Base-by-base conservation (phyloP, 1,140 invertebrate genomes). In the Drosophila bifasciata region DNA sequence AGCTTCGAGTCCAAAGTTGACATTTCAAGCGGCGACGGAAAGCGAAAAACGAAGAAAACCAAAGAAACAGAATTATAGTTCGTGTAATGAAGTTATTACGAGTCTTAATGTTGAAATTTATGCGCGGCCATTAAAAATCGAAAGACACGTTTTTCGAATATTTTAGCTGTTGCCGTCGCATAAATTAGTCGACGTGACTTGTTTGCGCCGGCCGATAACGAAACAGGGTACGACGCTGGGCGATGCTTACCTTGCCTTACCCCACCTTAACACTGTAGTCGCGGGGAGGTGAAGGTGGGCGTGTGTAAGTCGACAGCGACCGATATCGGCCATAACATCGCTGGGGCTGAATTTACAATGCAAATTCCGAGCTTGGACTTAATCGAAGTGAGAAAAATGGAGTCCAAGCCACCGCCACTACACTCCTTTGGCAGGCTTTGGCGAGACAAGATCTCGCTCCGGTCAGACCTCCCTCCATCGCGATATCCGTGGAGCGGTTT, bases 151-250 rank as follows among this genome's bases (percentile, higher is more conserved):
- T 86, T 88, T 78, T 83, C 52, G 83, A 86, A 86, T 86, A 86
- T 88, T 88, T 86, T 83, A 81, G 62, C 69, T 50, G 80, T 77
- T 61, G 77, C 73, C 64, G 81, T 81, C 81, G 83, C 70, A 88
- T 86, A 86, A 86, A 86, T 86, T 88, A 86, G 83, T 58, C 83
- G 83, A 88, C 83, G 83, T 86, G 83, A 86, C 83, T 86, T 86
- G 83, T 68, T 83, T 88, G 74, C 66, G 75, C 58, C 83, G 61
- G 43, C 49, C 74, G 81, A 86, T 85, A 85, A 85, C 81, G 81
- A 86, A 69, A 55, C 66, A 44, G 70, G 41, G 43, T 41, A 11
- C 32, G 32, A 36, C 11, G 32, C 11, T 36, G 32, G 32, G 11
- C 45, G 51, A 41, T 23, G 49, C 49, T 21, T 40, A 57, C 39